A percentile compares a stretch with the other conserved stretches of the same genome.
phyloP scores from a whole-genome alignment of 2,113 vertebrate genomes.

The Seriola dumerili region DNA sequence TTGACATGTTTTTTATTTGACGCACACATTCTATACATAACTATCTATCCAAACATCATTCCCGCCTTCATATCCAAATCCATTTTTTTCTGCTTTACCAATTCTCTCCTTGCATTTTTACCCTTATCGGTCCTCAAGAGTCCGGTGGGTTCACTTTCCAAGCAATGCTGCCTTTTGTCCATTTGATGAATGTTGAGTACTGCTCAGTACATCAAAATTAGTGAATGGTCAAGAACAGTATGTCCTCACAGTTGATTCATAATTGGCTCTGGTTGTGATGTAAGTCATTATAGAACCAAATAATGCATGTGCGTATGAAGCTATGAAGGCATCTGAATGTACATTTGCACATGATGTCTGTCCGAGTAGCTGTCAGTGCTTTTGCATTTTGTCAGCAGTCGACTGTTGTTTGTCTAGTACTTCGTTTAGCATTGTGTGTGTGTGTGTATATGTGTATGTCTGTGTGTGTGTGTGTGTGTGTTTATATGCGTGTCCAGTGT shows the following conservation, averaged over 20 bases:
- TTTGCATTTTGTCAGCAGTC: slow-evolving; percentile 83
- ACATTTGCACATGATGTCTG: slow-evolving; percentile 80
- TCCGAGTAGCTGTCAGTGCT: slow-evolving; percentile 77
- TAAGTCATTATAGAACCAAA: slow-evolving; percentile 66
- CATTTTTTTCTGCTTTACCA: slow-evolving; percentile 79
- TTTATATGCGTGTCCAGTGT: slow-evolving; percentile 48
- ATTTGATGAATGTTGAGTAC: slow-evolving; percentile 64
- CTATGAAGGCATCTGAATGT: slow-evolving; percentile 83
- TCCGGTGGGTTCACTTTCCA: slow-evolving; percentile 73
- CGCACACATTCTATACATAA: slow-evolving; percentile 51
- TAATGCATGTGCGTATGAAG: slow-evolving; percentile 84
- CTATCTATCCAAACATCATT: slow-evolving; percentile 70
- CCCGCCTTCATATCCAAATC: slow-evolving; percentile 73
- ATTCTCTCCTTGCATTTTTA: slow-evolving; percentile 75
- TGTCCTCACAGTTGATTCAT: slow-evolving; percentile 76
- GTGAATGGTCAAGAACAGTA: slow-evolving; percentile 64
- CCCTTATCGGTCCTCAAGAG: slow-evolving; percentile 69
- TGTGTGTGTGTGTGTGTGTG: slow-evolving; percentile 31
- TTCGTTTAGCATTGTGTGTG: slow-evolving; percentile 56
- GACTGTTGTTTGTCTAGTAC: slow-evolving; percentile 62
- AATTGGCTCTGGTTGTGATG: slow-evolving; percentile 84
- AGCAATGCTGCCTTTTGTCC: slow-evolving; percentile 74
- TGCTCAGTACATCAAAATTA: slow-evolving; percentile 57
- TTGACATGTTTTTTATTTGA: slow-evolving; percentile 23
- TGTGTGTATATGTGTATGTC: slow-evolving; percentile 41